Evolutionary conservation across 2,888 invertebrate genomes (phyloP), one percentile per base, ranked within the genome.

Genomic region (Caenorhabditis japonica): DNA sequence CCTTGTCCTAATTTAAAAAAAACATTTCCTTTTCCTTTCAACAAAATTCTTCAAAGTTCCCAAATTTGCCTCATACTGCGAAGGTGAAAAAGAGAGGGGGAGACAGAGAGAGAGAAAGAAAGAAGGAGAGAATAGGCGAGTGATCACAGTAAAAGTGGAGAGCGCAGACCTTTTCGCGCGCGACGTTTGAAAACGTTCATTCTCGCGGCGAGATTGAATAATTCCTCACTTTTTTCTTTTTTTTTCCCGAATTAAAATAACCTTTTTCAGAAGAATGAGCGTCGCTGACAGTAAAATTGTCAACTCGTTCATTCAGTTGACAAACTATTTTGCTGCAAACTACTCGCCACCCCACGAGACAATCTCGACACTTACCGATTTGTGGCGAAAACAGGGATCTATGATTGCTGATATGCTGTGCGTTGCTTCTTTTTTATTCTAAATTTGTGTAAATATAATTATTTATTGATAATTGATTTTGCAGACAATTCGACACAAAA

Each of bases 341-440:
- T 44, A 19, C 30, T 8, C 17, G 2, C 2, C 4, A 0, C 19
- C 33, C 0, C 23, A 23, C 0, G 38, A 39, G 2, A 4, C 43
- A 5, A 62, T 62, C 38, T 27, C 34, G 1, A 34, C 53, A 3
- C 15, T 62, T 1, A 10, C 38, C 0, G 62, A 62, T 21, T 27
- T 53, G 2, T 53, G 62, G 62, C 12, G 46, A 8, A 47, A 46
- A 12, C 62, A 62, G 1, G 62, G 53, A 19, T 1, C 2, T 0
- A 53, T 62, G 39, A 53, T 62, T 10, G 23, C 46, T 1, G 3
- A 30, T 0, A 30, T 62, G 46, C 46, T 62, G 62, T 62, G 15
- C 43, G 61, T 17, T 10, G 4, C 4, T 3, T 39, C 13, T 17
- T 39, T 3, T 5, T 39, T 39, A 17, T 12, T 19, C 12, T 23